Conservation (phyloP, 1,140 invertebrate species). For the Panulirus ornatus region DNA sequence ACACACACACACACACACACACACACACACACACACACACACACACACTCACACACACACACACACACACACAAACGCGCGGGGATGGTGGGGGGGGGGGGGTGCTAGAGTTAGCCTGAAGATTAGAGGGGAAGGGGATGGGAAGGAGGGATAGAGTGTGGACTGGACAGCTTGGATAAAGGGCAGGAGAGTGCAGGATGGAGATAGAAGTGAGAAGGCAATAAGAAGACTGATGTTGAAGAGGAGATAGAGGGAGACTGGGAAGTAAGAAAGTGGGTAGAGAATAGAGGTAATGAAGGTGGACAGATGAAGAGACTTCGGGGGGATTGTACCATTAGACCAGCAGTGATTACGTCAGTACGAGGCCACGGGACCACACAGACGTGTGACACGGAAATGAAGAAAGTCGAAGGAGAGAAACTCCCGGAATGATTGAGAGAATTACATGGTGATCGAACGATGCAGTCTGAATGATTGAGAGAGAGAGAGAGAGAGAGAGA, state of each 20-base stretch:
- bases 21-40: constrained; percentile 7
- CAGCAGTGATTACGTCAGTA: too few relatives aligned
- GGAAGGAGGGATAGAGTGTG: background rate
- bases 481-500: too few relatives aligned
- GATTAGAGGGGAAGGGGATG: background rate
- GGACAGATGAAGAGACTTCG: background rate
- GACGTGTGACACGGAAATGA: too few relatives aligned
- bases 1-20: constrained; percentile 7
- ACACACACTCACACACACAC: constrained; percentile 1
- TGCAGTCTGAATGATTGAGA: too few relatives aligned
- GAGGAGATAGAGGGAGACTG: background rate
- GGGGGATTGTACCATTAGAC: too few relatives aligned
- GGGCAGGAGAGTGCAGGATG: background rate
- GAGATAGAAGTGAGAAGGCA: background rate
- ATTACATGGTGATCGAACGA: too few relatives aligned
- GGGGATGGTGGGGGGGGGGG: background rate
- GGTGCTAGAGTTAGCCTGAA: background rate
- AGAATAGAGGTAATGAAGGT: background rate
- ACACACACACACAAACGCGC: background rate
- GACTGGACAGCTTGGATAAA: background rate
- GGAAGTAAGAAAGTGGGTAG: background rate
- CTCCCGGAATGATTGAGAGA: too few relatives aligned
- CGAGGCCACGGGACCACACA: too few relatives aligned
- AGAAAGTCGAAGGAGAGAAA: background rate
- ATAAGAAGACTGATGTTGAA: background rate